phyloP scores from a whole-genome alignment of 1,140 invertebrate species.

The Saccostrea glomerata region DNA sequence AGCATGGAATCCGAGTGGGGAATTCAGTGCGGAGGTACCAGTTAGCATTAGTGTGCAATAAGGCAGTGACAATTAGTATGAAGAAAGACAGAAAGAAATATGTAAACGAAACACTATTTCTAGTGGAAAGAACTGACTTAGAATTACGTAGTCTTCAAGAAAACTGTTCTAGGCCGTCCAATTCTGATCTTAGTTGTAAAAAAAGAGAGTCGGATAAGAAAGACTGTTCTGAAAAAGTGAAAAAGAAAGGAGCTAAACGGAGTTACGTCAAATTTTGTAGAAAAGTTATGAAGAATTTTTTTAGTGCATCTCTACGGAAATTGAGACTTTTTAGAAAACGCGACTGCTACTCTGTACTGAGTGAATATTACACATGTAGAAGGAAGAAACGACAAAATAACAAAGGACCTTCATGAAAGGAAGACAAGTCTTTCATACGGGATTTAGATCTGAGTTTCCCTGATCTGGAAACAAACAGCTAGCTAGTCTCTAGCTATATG shows the following conservation, averaged over 20 bases:
- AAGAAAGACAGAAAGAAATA: not conserved
- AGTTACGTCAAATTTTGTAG: slow-evolving; percentile 54
- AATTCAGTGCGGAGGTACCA: slow-evolving; percentile 20
- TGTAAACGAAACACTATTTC: slow-evolving; percentile 32
- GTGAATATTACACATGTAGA: not conserved
- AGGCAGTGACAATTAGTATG: not conserved
- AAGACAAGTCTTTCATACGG: slow-evolving; percentile 26
- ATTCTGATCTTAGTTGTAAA: not conserved
- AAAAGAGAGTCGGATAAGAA: not conserved
- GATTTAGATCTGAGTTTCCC: slow-evolving; percentile 36
- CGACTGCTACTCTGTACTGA: slow-evolving; percentile 42
- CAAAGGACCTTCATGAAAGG: slow-evolving; percentile 22
- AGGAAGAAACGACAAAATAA: not conserved
- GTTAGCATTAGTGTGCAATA: not conserved
- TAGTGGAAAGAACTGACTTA: slow-evolving; percentile 7
- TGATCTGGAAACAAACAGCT: not conserved
- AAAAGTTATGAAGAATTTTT: slow-evolving; percentile 48
- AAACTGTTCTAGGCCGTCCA: not conserved
- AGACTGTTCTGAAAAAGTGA: not conserved
- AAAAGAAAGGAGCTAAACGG: not conserved
- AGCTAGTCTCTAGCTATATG: slow-evolving; percentile 1
- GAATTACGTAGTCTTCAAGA: not conserved
- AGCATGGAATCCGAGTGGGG: slow-evolving; percentile 21
- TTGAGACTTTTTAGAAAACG: slow-evolving; percentile 51
- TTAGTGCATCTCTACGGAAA: slow-evolving; percentile 42